These are phyloP conservation scores for Microplitis demolitor DNA, from an alignment of 1,140 invertebrate genomes.

Conservation along the genomic window DNA sequence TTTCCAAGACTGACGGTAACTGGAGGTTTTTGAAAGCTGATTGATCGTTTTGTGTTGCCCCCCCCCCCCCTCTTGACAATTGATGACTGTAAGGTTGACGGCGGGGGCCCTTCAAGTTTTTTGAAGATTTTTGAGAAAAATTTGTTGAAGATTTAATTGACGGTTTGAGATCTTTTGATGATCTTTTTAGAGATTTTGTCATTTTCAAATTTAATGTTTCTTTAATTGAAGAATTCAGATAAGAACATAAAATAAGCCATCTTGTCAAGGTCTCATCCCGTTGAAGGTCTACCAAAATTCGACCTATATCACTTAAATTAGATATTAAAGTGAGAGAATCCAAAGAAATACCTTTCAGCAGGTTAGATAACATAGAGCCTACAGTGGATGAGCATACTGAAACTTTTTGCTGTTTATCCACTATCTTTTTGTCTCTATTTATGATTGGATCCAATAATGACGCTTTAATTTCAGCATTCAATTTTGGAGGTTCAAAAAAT, in stretches of 20 bases:
- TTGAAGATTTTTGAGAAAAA: no score
- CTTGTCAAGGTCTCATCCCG: no score
- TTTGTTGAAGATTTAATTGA: no score
- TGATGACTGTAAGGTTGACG: neutral
- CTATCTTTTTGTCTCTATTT: conserved; percentile 1
- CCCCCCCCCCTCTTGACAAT: neutral
- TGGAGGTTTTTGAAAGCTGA: neutral
- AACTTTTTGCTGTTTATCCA: conserved; percentile 17
- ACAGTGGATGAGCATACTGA: neutral
- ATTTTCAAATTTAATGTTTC: no score
- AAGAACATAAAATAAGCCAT: no score
- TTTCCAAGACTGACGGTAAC: neutral
- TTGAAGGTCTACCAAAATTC: conserved; percentile 14
- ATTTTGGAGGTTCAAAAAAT: conserved; percentile 3
- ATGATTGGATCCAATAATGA: conserved; percentile 9
- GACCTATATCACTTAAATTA: conserved; percentile 12
- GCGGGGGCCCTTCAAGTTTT: conserved; percentile 9
- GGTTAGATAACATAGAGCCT: neutral
- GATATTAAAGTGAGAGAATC: neutral
- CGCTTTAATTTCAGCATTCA: conserved; percentile 4
- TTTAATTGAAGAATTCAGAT: no score
- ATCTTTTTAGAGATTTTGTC: no score
- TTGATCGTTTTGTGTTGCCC: neutral
- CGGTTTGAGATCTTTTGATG: no score
- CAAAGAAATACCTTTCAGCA: neutral